phyloP scores from a whole-genome alignment of 2,113 vertebrate species.

The Seriola quinqueradiata region DNA sequence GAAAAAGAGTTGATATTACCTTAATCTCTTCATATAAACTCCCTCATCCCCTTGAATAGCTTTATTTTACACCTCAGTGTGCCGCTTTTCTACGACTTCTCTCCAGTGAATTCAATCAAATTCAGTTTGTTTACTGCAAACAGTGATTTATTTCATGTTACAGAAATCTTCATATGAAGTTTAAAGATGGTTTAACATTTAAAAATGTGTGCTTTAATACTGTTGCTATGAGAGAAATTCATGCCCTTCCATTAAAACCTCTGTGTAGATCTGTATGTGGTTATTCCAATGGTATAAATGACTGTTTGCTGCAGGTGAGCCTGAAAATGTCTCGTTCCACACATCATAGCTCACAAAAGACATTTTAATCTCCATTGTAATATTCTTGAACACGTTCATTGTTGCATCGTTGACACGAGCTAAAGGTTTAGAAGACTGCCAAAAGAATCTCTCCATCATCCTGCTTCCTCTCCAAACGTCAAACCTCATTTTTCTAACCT shows the following conservation, averaged over 20 bases:
- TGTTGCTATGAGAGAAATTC: too few relatives aligned
- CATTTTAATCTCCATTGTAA: background rate
- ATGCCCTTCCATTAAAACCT: too few relatives aligned
- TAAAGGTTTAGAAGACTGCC: background rate
- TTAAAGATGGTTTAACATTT: background rate
- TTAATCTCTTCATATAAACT: background rate
- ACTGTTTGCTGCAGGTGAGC: too few relatives aligned
- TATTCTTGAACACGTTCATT: background rate
- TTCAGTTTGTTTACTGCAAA: background rate
- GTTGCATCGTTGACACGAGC: background rate
- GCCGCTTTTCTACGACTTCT: too few relatives aligned
- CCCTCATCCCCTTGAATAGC: background rate
- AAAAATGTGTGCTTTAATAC: too few relatives aligned
- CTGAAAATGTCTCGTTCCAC: background rate
- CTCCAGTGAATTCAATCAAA: background rate
- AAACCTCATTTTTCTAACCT: background rate
- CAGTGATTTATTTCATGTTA: background rate
- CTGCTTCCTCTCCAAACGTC: slow-evolving; percentile 4
- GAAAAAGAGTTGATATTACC: too few relatives aligned
- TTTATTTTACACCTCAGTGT: background rate
- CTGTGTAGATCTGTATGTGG: too few relatives aligned
- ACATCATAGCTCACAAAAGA: background rate
- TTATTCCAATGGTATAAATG: too few relatives aligned
- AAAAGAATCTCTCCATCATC: background rate
- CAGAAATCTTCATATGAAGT: background rate